Base-by-base conservation (phyloP, 2,113 vertebrate species). In the Gymnobelideus leadbeateri region DNA sequence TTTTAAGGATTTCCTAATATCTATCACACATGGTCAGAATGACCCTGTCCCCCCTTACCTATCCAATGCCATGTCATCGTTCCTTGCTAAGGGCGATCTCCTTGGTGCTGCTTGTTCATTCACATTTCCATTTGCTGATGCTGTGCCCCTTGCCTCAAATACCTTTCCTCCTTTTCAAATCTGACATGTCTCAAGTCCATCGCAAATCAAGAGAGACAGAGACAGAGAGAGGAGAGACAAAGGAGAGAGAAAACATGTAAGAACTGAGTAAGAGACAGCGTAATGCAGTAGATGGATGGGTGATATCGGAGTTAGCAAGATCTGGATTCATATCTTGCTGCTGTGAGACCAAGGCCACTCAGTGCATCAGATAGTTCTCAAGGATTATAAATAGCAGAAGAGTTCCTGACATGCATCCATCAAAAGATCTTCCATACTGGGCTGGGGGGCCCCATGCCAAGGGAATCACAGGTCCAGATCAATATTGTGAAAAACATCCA, bases 141-240 rank as follows among this genome's bases (percentile, higher is more conserved):
- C 23, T 95, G 25, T 90, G 91, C 28, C 57, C 43, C 90, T 51
- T 90, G 1, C 52, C n/a, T 51, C 51, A 16, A 93, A 84, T 26
- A 43, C 57, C 68, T 31, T 92, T 68, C 9, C 49, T 94, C 61
- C 92, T 90, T 93, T 96, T 96, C 51, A 93, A 90, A 89, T 92
- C 57, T 52, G 49, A 89, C 37, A n/a, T 16, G 5, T 84, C 68
- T 84, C 19, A 84, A 43, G 68, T 43, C n/a, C 2, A 84, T 21
- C 1, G 0, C 68, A 84, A 43, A 21, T 21, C 37, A n/a, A 68
- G 37, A 43, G n/a, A 84, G 68, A 68, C 57, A 68, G 11, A 68
- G 57, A 25, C 2, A 77, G 31, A 77, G 37, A n/a, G 61, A 37
- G n/a, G 19, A 7, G 19, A 21, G 68, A 43, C 43, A 43, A 21